Base-by-base conservation (phyloP, 2,888 invertebrate species). In the Idaea straminata region DNA sequence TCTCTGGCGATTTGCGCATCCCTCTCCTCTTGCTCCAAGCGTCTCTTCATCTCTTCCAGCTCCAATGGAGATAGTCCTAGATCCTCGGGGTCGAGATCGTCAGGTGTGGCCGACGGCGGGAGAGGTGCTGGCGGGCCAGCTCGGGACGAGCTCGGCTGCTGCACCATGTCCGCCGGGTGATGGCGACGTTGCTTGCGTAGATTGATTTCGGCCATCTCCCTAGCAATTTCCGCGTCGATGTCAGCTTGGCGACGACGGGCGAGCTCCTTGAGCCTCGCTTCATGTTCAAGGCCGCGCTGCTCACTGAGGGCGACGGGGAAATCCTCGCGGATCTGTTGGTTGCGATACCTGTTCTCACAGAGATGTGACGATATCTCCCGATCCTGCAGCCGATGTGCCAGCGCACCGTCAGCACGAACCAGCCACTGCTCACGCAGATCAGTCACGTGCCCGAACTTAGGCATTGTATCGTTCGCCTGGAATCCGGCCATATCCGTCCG, bases 241-340 rank as follows among this genome's bases (percentile, higher is more conserved):
- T 92, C 91, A 0, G 92, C 92, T 70, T 92, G 92, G 0, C 88
- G 85, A 6, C 85, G 85, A 1, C 88, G 87, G 15, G 89, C 83
- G 34, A 87, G 75, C 69, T 92, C 92, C 1, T 84, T 80, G 25
- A 87, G 61, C 3, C 83, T 83, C 1, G 88, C 83, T 67, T 92
- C 91, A 66, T 91, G 87, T 66, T 93, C 92, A 15, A 92, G 81
- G 57, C 82, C 90, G 15, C 86, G 80, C 73, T 93, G 93, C 68
- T 92, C 92, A 69, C 76, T 89, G 10, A 92, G 77, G 4, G 93
- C 93, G 13, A 93, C 84, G 0, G 93, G 93, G 66, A 92, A 93
- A 73, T 93, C 93, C 66, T 92, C 93, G 1, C 93, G 85, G 61
- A 93, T 93, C 76, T 90, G 92, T 72, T 92, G 92, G 74, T 93